A percentile compares a stretch with the other conserved stretches of the same genome.
Conservation (phyloP, 2,113 vertebrate species). For the Neolamprologus caudopunctatus region DNA sequence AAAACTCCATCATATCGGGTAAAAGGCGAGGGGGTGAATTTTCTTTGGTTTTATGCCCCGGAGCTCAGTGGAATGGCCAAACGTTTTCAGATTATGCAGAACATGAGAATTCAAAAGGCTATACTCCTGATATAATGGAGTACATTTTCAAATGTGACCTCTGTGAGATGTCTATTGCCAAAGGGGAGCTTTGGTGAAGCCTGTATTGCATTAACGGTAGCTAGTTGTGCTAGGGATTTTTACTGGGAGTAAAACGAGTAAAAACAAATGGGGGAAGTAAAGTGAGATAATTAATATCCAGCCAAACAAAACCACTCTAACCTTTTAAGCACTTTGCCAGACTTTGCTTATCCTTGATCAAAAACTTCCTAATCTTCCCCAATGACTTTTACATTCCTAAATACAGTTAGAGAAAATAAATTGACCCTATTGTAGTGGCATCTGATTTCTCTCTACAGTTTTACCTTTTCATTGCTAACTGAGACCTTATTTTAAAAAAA, state of each 20-base stretch:
- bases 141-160: not conserved
- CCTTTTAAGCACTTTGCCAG: not conserved
- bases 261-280: accelerated
- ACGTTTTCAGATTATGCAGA: not conserved
- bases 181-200: not conserved
- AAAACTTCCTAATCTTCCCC: not conserved
- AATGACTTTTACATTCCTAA: not conserved
- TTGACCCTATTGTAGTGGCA: accelerated
- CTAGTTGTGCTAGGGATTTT: not conserved
- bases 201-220: not conserved
- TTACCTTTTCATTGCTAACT: not conserved
- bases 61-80: not conserved
- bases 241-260: not conserved
- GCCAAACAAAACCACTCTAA: not conserved
- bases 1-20: not conserved
- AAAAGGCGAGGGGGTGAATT: not conserved
- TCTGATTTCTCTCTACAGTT: not conserved
- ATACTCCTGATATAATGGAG: not conserved
- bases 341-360: not conserved
- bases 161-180: not conserved
- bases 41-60: not conserved
- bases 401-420: not conserved
- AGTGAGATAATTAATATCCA: not conserved
- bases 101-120: not conserved
- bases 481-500: not conserved